Percentiles rank a stretch among this genome's conserved stretches.
Evolutionary conservation across 2,797 vertebrate genomes (phyloP).

Genomic region (Columba guinea): DNA sequence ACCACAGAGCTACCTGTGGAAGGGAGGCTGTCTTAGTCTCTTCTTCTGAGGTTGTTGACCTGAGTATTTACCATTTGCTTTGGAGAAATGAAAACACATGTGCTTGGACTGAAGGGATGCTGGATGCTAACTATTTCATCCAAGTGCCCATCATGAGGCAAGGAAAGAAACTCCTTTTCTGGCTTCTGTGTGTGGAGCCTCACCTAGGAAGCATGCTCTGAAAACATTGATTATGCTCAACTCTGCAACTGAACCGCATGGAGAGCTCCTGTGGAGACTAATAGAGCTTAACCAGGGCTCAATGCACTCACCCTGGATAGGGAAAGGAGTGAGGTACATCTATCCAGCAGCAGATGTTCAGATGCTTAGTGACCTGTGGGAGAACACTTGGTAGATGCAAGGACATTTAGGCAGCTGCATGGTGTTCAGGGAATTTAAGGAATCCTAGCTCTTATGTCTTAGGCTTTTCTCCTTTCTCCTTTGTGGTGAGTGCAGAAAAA

Average conservation of each 20-base stretch:
- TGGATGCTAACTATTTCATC: not conserved
- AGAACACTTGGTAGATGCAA: slow-evolving; percentile 41
- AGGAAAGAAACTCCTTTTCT: not conserved
- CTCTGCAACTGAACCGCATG: not conserved
- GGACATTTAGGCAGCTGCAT: slow-evolving; percentile 36
- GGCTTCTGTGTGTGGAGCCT: not conserved
- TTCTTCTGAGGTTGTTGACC: not conserved
- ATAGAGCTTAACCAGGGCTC: slow-evolving; percentile 37
- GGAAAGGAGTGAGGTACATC: not conserved
- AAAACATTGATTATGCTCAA: slow-evolving; percentile 8
- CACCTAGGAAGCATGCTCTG: slow-evolving; percentile 8
- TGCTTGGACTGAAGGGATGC: not conserved
- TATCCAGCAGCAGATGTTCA: slow-evolving; percentile 32
- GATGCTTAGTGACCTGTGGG: slow-evolving; percentile 54
- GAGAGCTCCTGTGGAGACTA: slow-evolving; percentile 28
- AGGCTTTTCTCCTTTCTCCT: slow-evolving; percentile 12
- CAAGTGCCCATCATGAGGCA: not conserved
- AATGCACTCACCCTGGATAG: not conserved
- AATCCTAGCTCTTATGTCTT: slow-evolving; percentile 3
- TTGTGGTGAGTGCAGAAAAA: not conserved
- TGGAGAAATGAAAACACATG: not conserved
- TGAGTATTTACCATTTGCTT: not conserved
- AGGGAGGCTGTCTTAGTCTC: not conserved
- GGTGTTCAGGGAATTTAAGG: slow-evolving; percentile 50
- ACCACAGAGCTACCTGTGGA: not conserved